Conservation (phyloP, 2,888 invertebrate species). For the Calameuta idolon region DNA sequence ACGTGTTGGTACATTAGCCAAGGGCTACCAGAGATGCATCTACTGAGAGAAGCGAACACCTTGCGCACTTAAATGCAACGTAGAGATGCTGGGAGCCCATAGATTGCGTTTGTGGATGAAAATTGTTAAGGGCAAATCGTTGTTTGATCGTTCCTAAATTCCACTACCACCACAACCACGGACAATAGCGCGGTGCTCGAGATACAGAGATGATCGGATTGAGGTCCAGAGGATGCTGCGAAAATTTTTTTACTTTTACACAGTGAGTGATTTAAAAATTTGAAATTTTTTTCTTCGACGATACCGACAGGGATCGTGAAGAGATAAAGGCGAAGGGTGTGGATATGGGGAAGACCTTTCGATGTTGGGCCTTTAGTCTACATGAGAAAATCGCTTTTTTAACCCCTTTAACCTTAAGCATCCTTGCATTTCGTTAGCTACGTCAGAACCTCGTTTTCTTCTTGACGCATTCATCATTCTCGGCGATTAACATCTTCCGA, state of each 20-base stretch:
- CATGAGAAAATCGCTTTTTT: not conserved
- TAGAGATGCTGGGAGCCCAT: constrained; percentile 1
- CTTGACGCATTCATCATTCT: constrained; percentile 22
- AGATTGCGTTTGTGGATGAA: constrained; percentile 34
- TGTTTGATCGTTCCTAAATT: constrained; percentile 52
- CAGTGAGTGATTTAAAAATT: not conserved
- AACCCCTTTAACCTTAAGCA: not conserved
- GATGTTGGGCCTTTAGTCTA: not conserved
- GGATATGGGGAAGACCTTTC: not conserved
- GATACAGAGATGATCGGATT: constrained; percentile 9
- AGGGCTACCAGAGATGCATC: constrained; percentile 21
- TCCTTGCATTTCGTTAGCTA: not conserved
- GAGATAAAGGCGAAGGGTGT: not conserved
- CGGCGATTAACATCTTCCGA: constrained; percentile 21
- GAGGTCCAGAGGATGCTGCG: not conserved
- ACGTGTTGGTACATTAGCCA: constrained; percentile 33
- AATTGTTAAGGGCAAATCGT: constrained; percentile 47
- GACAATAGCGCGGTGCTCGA: constrained; percentile 34
- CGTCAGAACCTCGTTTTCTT: constrained; percentile 11
- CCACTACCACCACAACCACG: constrained; percentile 18
- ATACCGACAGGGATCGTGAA: not conserved
- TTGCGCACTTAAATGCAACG: constrained; percentile 41
- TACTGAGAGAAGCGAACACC: constrained; percentile 33
- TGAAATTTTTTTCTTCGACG: not conserved
- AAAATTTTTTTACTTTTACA: constrained; percentile 13